These are phyloP conservation scores for Hippocampus barbouri DNA, from an alignment of 2,113 vertebrate genomes.

Conservation along the genomic window DNA sequence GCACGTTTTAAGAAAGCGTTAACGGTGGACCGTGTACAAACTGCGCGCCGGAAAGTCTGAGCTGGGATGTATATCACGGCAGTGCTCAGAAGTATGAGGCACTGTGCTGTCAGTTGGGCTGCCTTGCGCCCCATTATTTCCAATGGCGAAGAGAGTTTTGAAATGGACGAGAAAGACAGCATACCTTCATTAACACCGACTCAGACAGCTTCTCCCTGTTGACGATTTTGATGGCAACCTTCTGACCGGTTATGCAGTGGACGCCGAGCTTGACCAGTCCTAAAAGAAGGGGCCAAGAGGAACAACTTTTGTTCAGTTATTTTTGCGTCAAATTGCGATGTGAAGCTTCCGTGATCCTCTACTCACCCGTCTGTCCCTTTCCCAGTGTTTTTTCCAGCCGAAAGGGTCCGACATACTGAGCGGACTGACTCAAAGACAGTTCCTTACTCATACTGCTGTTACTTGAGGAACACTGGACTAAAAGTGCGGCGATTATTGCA, in stretches of 20 bases:
- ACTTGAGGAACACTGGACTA: slow-evolving; percentile 40
- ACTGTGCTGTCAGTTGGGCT: too few species aligned
- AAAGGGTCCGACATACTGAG: slow-evolving; percentile 79
- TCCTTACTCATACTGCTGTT: slow-evolving; percentile 76
- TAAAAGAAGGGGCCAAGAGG: slow-evolving; percentile 34
- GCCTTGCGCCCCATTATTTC: too few species aligned
- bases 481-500: slow-evolving; percentile 48
- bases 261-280: slow-evolving; percentile 89
- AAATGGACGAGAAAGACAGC: slow-evolving; percentile 6
- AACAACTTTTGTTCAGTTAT: neutral
- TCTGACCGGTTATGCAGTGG: slow-evolving; percentile 89
- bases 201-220: slow-evolving; percentile 91
- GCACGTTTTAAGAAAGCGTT: too few species aligned
- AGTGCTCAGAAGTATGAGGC: too few species aligned
- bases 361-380: slow-evolving; percentile 77
- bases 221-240: slow-evolving; percentile 93
- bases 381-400: slow-evolving; percentile 78
- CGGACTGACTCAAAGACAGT: slow-evolving; percentile 73
- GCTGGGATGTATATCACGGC: too few species aligned
- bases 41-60: too few species aligned
- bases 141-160: neutral
- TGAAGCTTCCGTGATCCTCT: neutral
- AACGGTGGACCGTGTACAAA: too few species aligned
- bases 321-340: neutral
- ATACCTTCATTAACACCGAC: slow-evolving; percentile 89